These are phyloP conservation scores for Salvelinus fontinalis DNA, from an alignment of 2,113 vertebrate species.

Conservation along the genomic window DNA sequence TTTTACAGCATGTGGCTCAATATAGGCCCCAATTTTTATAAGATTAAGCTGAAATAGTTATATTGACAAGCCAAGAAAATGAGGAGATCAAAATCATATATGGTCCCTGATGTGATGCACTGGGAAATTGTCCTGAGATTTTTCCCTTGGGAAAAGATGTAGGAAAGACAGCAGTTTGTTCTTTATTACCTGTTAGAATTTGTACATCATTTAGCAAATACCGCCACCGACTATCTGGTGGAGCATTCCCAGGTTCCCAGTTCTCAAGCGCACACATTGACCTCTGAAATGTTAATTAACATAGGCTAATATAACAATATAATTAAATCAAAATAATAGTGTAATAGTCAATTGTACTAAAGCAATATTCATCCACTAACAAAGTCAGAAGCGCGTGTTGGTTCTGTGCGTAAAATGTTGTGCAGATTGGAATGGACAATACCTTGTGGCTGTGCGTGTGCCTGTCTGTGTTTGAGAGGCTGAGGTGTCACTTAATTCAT, in stretches of 20 bases:
- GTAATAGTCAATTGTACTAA: no score
- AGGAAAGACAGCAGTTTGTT: conserved; percentile 8
- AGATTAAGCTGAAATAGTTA: no score
- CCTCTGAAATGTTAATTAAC: not conserved
- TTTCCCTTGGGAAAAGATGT: not conserved
- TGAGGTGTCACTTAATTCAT: not conserved
- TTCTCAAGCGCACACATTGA: not conserved
- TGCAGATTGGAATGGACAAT: no score
- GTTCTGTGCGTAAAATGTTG: not conserved
- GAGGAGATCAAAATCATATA: no score
- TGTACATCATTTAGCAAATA: not conserved
- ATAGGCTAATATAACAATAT: not conserved
- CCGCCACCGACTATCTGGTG: no score
- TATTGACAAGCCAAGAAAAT: no score
- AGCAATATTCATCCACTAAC: no score
- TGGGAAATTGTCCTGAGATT: not conserved
- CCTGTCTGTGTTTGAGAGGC: not conserved
- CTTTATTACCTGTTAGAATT: conserved; percentile 28
- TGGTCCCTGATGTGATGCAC: not conserved
- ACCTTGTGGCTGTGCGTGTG: not conserved
- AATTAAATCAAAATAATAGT: not conserved
- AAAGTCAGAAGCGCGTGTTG: not conserved
- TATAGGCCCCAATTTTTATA: no score
- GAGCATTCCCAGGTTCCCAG: not conserved
- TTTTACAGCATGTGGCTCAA: no score